Evolutionary conservation across 1,140 invertebrate genomes (phyloP).

Genomic region (Diorhabda sublineata): DNA sequence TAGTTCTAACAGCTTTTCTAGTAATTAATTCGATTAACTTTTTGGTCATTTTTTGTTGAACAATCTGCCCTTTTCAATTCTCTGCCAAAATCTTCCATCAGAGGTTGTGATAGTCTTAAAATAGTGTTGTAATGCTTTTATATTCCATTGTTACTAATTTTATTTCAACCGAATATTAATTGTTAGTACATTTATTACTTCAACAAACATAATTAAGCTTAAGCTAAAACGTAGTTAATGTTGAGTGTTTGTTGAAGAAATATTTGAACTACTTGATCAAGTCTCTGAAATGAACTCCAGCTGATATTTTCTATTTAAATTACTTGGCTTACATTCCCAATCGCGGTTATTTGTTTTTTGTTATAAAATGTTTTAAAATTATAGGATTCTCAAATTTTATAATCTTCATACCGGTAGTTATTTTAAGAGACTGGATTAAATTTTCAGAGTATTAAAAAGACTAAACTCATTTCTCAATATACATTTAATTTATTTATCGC

Average conservation of each 20-base stretch:
- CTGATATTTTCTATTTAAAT: no score
- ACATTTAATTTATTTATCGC: background rate
- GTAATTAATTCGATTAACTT: background rate
- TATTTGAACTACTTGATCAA: no score
- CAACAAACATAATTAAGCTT: no score
- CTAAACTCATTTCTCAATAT: conserved; percentile 2
- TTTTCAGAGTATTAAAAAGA: conserved; percentile 3
- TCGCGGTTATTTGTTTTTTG: no score
- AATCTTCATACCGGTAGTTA: no score
- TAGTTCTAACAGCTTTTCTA: background rate
- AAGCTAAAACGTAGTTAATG: no score
- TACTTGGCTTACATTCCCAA: no score
- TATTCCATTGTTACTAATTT: conserved; percentile 8
- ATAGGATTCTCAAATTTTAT: no score
- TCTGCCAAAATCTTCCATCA: conserved; percentile 46
- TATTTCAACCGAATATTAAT: background rate
- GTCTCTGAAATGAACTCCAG: no score
- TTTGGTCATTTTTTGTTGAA: background rate
- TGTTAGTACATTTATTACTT: no score
- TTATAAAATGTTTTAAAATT: no score
- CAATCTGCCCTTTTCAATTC: conserved; percentile 27
- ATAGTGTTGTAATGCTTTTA: conserved; percentile 31
- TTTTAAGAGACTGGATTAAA: background rate
- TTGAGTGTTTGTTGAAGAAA: no score
- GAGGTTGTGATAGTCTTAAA: conserved; percentile 43